phyloP scores from a whole-genome alignment of 2,888 invertebrate genomes.

The Chymomyza fuscimana region DNA sequence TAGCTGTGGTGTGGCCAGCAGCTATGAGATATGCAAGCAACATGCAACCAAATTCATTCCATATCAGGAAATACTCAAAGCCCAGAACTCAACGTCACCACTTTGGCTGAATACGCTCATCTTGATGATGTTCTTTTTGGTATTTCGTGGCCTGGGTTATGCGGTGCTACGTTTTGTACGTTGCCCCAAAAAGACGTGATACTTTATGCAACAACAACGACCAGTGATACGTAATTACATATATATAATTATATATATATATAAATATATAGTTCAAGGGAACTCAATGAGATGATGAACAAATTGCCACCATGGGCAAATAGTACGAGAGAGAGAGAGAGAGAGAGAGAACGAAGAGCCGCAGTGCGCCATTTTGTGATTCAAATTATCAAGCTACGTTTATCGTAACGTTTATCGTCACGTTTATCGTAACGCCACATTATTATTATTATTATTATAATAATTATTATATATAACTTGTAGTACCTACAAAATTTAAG shows the following conservation, averaged over 20 bases:
- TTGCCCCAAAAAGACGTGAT: constrained; percentile 82
- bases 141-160: constrained; percentile 87
- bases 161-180: constrained; percentile 86
- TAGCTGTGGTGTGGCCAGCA: constrained; percentile 85
- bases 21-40: constrained; percentile 84
- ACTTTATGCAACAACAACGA: constrained; percentile 55
- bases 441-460: constrained; percentile 20
- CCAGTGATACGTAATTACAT: constrained; percentile 66
- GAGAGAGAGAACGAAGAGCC: constrained; percentile 5
- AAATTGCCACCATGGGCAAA: not conserved
- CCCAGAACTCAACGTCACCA: constrained; percentile 84
- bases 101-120: constrained; percentile 88
- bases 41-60: constrained; percentile 82
- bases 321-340: not conserved
- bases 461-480: constrained; percentile 24
- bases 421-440: not conserved
- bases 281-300: constrained; percentile 4
- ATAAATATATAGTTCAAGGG: not conserved
- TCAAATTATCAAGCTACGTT: constrained; percentile 53
- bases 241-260: too few relatives aligned
- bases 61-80: constrained; percentile 84
- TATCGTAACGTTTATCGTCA: not conserved
- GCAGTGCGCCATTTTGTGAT: constrained; percentile 65
- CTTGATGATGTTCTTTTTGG: constrained; percentile 85
- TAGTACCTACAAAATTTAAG: constrained; percentile 22